These are phyloP conservation scores for Streptopelia turtur DNA, from an alignment of 2,797 vertebrate genomes.

Conservation along the genomic window DNA sequence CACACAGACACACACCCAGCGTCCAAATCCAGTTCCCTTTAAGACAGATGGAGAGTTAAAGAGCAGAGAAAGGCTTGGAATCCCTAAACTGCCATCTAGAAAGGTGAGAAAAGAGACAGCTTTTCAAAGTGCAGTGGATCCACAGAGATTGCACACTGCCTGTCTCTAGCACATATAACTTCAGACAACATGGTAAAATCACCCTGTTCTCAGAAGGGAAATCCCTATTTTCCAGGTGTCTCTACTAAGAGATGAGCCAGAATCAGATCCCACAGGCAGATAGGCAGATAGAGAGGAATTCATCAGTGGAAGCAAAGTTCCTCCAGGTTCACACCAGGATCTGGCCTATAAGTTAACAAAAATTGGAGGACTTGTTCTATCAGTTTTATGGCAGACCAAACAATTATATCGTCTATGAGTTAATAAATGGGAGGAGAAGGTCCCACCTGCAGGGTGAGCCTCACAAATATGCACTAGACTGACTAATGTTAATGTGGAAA, in stretches of 20 bases:
- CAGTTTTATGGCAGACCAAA: not conserved
- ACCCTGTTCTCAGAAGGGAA: not conserved
- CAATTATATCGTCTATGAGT: not conserved
- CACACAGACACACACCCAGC: not conserved
- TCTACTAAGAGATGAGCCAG: not conserved
- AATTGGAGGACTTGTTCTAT: not conserved
- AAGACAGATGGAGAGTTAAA: constrained; percentile 2
- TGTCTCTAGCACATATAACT: not conserved
- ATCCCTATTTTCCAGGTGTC: fast-evolving
- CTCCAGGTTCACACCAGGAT: not conserved
- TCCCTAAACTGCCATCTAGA: not conserved
- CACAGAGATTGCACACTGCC: not conserved
- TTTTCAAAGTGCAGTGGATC: not conserved
- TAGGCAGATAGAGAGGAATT: not conserved
- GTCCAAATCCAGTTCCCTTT: not conserved
- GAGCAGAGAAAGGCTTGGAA: not conserved
- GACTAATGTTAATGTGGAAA: not conserved
- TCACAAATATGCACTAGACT: fast-evolving
- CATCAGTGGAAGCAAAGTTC: not conserved
- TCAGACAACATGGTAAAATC: not conserved
- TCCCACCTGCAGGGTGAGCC: not conserved
- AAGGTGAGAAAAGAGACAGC: constrained; percentile 36
- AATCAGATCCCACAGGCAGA: not conserved
- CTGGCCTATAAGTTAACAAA: not conserved
- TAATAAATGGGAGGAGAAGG: not conserved